Base-by-base conservation (phyloP, 1,140 invertebrate species). In the Heliconius nattereri region DNA sequence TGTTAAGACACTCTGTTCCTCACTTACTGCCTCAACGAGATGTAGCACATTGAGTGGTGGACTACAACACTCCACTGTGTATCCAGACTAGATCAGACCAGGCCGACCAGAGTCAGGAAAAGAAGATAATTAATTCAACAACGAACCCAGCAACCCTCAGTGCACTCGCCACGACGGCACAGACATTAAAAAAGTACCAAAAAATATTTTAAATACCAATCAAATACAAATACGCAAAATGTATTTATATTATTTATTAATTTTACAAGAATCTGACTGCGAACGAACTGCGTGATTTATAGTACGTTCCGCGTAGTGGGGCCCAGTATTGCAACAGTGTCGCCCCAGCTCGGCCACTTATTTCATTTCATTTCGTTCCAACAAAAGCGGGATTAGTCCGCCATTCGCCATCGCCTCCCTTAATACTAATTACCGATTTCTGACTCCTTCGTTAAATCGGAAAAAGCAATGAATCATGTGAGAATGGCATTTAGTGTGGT, bases 271-370 rank as follows among this genome's bases (percentile, higher is more conserved):
- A 90, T 89, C 84, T n/a, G n/a, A n/a, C n/a, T n/a, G n/a, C n/a
- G n/a, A n/a, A 84, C 85, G 84, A 88, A 80, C 86, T 87, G 72
- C 85, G 80, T 91, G 87, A 93, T 93, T 92, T 91, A 92, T 89
- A 78, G 79, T 76, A 19, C 57, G 76, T 82, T 78, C 79, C 79
- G 82, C 81, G 81, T 85, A 83, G 76, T 83, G 57, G 79, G 81
- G 82, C 85, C 84, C 86, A 88, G 85, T 90, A 89, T 87, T 88
- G 85, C 88, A 88, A 87, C 87, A 90, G 85, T 88, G 88, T 87
- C 78, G 79, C 75, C 82, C 73, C 84, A 81, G 85, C 81, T 40
- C 72, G 73, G 75, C 85, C 83, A 80, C 77, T 89, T 84, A 85
- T 87, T 89, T 90, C 87, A 87, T 91, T 88, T 89, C 82, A 81